These are phyloP conservation scores for Phoxinus phoxinus DNA, from an alignment of 2,113 vertebrate species.

Conservation along the genomic window DNA sequence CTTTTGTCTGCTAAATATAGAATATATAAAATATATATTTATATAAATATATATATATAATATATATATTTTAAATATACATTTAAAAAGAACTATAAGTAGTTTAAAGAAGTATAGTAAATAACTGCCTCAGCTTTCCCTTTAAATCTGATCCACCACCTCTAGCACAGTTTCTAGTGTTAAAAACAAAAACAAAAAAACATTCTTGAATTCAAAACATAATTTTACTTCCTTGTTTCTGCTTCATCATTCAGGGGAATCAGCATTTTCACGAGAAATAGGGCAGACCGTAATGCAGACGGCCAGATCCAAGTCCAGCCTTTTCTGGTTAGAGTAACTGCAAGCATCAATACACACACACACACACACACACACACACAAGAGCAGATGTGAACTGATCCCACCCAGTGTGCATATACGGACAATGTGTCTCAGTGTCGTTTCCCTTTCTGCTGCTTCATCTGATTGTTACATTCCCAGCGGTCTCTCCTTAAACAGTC, in stretches of 20 bases:
- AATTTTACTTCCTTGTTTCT: not conserved
- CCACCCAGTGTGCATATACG: constrained; percentile 16
- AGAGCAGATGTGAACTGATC: constrained; percentile 5
- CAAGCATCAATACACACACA: not conserved
- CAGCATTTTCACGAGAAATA: not conserved
- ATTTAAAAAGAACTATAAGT: too few relatives aligned
- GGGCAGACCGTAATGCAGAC: not conserved
- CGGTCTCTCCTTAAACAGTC: not conserved
- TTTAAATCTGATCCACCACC: not conserved
- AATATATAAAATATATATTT: too few relatives aligned
- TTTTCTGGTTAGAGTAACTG: constrained; percentile 1
- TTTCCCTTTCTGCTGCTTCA: constrained; percentile 4
- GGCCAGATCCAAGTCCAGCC: constrained; percentile 4
- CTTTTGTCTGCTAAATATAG: too few relatives aligned
- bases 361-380: constrained; percentile 8
- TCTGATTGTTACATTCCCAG: not conserved
- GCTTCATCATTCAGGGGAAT: not conserved
- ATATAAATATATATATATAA: too few relatives aligned
- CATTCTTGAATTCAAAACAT: not conserved
- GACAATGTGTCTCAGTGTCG: not conserved
- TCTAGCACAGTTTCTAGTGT: not conserved
- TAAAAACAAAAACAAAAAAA: too few relatives aligned
- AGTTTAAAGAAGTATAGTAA: too few relatives aligned
- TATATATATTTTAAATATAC: too few relatives aligned
- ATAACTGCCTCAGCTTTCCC: too few relatives aligned